Evolutionary conservation across 2,113 vertebrate genomes (phyloP), one percentile per base, ranked within the genome.

Genomic region (Trinectes maculatus): DNA sequence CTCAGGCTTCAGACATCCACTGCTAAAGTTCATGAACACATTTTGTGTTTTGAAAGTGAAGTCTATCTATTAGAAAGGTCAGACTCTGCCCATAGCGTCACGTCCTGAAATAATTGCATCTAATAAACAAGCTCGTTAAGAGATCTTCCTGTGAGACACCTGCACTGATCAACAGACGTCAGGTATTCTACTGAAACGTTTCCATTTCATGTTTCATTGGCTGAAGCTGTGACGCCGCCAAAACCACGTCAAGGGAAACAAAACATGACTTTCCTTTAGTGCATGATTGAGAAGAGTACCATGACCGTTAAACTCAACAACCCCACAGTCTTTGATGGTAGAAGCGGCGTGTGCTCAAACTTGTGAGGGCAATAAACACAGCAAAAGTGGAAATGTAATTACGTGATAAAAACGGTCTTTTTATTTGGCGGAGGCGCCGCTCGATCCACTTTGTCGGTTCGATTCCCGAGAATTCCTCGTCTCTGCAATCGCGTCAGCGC

Each of bases 321-420:
- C 40, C 39, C 33, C 19, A 1, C 63, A 21, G 46, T 55, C 31
- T 72, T 81, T 79, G 55, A 81, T 63, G 67, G 74, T 74, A n/a
- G n/a, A 48, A 76, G 68, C 72, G 67, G 61, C 39, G 33, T 79
- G 58, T 53, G 68, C 64, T 85, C 63, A 73, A 61, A 76, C 72
- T 54, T 56, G 70, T 63, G 51, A 77, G 75, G 48, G 54, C 62
- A 84, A 82, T 77, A 80, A 84, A 85, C 74, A 82, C 39, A 39
- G 67, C 51, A 74, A 49, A 71, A 77, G 84, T 84, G 74, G 74
- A 82, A 84, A 78, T 70, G 80, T 83, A 85, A 88, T 83, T 79
- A 85, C 71, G 80, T 66, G 85, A 87, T 85, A 82, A 82, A 85
- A 72, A 74, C 70, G 64, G 72, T 75, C 73, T 84, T 74, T 69